phyloP scores from a whole-genome alignment of 2,113 vertebrate species.

The Typhlomys cinereus region DNA sequence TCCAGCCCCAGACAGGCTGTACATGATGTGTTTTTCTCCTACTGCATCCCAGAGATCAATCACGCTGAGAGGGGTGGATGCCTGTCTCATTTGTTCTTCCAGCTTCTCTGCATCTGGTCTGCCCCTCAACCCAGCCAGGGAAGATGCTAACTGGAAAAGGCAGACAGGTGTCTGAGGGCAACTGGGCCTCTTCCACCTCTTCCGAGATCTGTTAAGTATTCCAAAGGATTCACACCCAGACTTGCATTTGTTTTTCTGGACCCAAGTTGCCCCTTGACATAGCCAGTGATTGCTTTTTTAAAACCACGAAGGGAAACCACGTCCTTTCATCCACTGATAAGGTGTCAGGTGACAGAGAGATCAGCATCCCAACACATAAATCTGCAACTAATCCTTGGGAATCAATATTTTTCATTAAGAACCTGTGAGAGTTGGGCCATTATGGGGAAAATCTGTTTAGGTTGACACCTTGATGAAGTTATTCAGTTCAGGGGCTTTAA shows the following conservation, averaged over 20 bases:
- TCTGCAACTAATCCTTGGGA: conserved; percentile 90
- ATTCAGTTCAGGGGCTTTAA: conserved; percentile 89
- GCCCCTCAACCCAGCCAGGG: background rate
- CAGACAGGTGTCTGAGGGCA: fast-evolving
- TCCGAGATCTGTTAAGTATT: conserved; percentile 57
- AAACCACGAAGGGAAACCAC: conserved; percentile 79
- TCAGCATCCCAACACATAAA: conserved; percentile 90
- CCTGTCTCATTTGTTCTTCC: background rate
- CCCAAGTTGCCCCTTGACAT: conserved; percentile 82
- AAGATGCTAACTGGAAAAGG: background rate
- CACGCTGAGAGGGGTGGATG: background rate
- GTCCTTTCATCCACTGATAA: conserved; percentile 85
- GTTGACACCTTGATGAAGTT: conserved; percentile 93
- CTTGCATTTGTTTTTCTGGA: conserved; percentile 83
- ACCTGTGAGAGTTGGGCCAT: conserved; percentile 88
- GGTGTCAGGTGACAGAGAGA: conserved; percentile 88
- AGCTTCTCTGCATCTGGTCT: background rate
- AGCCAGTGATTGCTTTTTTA: conserved; percentile 85
- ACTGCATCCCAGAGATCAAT: background rate
- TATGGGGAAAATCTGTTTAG: conserved; percentile 92
- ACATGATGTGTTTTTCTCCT: background rate
- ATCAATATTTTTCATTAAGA: conserved; percentile 95
- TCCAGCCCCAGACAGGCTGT: conserved; percentile 45
- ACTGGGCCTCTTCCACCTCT: fast-evolving
- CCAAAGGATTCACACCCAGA: conserved; percentile 76